A percentile compares a stretch with the other conserved stretches of the same genome.
These are phyloP conservation scores for Zygogramma bicolorata DNA, from an alignment of 2,888 invertebrate genomes.

Conservation along the genomic window DNA sequence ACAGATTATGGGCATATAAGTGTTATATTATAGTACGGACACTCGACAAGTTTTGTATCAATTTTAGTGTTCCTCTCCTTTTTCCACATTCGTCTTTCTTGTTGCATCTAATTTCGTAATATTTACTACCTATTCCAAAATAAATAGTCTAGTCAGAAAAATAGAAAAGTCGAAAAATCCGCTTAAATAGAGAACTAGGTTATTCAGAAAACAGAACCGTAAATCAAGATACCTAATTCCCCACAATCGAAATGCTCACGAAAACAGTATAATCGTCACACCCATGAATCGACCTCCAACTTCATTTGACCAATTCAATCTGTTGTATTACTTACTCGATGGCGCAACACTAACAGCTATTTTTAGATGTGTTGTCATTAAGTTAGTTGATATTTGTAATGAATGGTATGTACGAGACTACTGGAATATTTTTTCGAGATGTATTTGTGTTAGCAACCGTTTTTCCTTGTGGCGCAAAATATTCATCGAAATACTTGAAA, in stretches of 20 bases:
- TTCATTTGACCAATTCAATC: constrained; percentile 52
- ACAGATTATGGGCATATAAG: too few relatives aligned
- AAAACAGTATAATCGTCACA: constrained; percentile 19
- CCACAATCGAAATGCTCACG: background rate
- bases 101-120: too few relatives aligned
- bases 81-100: too few relatives aligned
- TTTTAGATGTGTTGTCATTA: constrained; percentile 60
- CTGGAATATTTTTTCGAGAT: background rate
- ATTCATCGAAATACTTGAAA: background rate
- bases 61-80: too few relatives aligned
- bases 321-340: constrained; percentile 33
- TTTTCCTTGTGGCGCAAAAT: too few relatives aligned
- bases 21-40: too few relatives aligned
- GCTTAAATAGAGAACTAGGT: too few relatives aligned
- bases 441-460: background rate
- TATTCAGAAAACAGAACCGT: background rate
- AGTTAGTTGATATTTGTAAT: background rate
- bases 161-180: too few relatives aligned
- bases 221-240: background rate
- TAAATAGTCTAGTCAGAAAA: too few relatives aligned
- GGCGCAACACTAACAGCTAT: constrained; percentile 54
- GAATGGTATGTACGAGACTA: background rate
- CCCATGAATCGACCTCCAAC: constrained; percentile 47
- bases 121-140: too few relatives aligned
- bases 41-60: too few relatives aligned